A percentile compares a stretch with the other conserved stretches of the same genome.
Evolutionary conservation across 2,797 vertebrate genomes (phyloP).

Genomic region (Cyclopterus lumpus): DNA sequence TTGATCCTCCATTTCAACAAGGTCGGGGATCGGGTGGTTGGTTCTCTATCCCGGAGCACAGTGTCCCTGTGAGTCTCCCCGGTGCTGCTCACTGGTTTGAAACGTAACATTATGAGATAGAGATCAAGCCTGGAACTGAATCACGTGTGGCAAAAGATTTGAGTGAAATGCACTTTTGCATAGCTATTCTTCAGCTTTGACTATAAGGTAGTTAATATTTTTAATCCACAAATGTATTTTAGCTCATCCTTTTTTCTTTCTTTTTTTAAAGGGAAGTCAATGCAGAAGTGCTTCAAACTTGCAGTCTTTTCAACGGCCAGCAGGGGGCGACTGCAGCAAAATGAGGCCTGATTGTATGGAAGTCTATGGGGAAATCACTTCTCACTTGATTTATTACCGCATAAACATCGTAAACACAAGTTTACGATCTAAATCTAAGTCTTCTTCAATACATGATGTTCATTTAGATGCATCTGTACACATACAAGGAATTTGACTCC

Average conservation of each 20-base stretch:
- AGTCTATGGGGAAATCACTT: not conserved
- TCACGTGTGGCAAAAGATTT: not conserved
- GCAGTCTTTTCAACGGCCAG: not conserved
- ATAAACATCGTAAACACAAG: no score
- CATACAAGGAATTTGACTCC: no score
- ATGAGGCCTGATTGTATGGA: not conserved
- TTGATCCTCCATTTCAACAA: slow-evolving; percentile 42
- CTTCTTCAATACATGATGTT: no score
- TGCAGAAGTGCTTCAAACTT: not conserved
- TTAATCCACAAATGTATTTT: not conserved
- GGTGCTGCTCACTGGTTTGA: not conserved
- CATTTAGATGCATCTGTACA: no score
- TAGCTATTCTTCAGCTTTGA: not conserved
- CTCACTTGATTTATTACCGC: no score
- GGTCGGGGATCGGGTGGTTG: slow-evolving; percentile 19
- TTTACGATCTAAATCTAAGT: no score
- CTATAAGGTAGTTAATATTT: not conserved
- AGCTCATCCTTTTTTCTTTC: not conserved
- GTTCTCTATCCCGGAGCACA: not conserved
- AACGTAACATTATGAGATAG: not conserved
- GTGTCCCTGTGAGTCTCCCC: not conserved
- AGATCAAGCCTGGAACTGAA: not conserved
- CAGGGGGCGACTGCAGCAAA: not conserved
- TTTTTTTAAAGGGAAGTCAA: not conserved
- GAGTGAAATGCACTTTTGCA: not conserved